These are phyloP conservation scores for Chlorocebus sabaeus DNA, from an alignment of 2,113 vertebrate species.

Conservation along the genomic window DNA sequence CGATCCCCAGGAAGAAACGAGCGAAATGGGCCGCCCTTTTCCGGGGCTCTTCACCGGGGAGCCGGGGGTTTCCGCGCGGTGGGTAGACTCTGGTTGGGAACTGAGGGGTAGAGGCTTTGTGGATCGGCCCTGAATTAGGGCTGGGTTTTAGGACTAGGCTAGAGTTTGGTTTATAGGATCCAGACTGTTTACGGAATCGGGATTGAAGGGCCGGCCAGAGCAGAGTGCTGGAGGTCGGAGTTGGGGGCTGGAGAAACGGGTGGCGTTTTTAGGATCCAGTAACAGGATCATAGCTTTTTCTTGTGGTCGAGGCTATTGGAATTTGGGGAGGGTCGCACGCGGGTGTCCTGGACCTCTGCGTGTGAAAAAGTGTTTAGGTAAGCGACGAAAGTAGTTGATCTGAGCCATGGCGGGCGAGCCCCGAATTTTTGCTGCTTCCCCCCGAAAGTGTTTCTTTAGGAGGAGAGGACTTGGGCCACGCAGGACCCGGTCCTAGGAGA, in stretches of 20 bases:
- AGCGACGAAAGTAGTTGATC: constrained; percentile 15
- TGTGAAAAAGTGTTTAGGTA: background rate
- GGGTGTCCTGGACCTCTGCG: background rate
- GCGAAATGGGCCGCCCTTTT: background rate
- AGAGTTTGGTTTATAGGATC: constrained; percentile 18
- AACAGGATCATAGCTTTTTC: background rate
- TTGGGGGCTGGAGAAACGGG: background rate
- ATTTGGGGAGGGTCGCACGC: constrained; percentile 9
- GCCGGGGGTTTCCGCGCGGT: background rate
- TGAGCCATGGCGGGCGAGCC: background rate
- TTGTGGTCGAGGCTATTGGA: background rate
- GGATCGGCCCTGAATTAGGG: background rate
- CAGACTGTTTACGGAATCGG: background rate
- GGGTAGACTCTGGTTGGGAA: background rate
- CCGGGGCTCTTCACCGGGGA: background rate
- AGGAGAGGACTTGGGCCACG: background rate
- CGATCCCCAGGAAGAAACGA: background rate
- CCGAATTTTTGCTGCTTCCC: background rate
- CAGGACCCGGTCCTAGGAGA: background rate
- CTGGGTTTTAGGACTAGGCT: background rate
- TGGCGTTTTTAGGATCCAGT: background rate
- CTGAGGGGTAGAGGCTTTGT: background rate
- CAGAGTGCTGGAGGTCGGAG: background rate
- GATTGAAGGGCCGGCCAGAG: background rate
- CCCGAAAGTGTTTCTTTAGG: background rate